phyloP scores from a whole-genome alignment of 2,888 invertebrate genomes.

The Aporophyla nigra region DNA sequence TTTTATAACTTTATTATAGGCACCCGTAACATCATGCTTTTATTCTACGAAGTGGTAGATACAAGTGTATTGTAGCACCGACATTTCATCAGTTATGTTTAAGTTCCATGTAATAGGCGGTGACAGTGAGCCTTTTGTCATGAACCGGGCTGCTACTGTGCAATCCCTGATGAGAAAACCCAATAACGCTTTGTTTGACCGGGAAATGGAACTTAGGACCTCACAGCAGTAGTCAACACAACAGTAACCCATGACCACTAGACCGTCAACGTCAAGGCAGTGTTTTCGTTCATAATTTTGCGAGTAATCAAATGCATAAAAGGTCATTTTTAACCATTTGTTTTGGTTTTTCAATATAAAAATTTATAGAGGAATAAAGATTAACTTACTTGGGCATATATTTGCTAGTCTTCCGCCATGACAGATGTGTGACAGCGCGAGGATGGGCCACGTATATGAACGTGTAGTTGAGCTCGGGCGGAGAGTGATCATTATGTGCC shows the following conservation, averaged over 20 bases:
- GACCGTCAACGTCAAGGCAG: neutral
- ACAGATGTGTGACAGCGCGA: slow-evolving; percentile 98
- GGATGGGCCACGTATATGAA: slow-evolving; percentile 99
- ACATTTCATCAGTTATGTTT: neutral
- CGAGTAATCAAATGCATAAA: neutral
- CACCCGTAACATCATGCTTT: neutral
- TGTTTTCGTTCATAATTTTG: neutral
- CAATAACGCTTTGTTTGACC: neutral
- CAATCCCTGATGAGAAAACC: neutral
- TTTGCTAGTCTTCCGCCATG: slow-evolving; percentile 99
- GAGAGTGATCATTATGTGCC: slow-evolving; percentile 92
- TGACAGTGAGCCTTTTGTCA: too few species aligned
- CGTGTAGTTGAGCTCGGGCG: slow-evolving; percentile 95
- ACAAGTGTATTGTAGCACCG: neutral
- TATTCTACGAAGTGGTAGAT: neutral
- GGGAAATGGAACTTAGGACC: too few species aligned
- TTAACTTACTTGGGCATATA: slow-evolving; percentile 99
- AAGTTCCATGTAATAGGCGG: neutral
- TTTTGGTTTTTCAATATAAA: neutral
- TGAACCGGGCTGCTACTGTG: neutral
- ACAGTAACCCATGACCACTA: neutral
- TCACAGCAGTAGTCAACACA: neutral
- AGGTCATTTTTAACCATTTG: neutral
- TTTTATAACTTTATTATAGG: neutral
- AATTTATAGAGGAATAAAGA: neutral